Base-by-base conservation (phyloP, 2,113 vertebrate species). In the Myiozetetes cayanensis region DNA sequence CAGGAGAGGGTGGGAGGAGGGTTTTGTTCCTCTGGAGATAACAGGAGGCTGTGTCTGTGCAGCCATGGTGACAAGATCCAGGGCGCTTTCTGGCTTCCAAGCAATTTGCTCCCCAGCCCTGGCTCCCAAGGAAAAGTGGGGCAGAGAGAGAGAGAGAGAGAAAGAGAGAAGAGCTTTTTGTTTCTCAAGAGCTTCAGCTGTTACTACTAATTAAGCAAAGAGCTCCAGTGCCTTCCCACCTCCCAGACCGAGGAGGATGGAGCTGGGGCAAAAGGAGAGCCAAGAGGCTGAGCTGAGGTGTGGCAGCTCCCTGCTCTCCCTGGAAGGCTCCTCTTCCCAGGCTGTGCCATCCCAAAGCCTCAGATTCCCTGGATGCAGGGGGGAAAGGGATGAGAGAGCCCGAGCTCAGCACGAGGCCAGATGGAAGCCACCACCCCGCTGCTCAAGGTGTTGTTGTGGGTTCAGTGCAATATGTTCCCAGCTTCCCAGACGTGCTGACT, bases 11-110 rank as follows among this genome's bases (percentile, higher is more conserved):
- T 88, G 88, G 96, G 90, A 96, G 96, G 94, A 92, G 92, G 92
- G 93, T 88, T 96, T 97, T 97, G 88, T 96, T 96, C 88, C 90
- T 94, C 92, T 79, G 90, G 59, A 96, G 96, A 96, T 93, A 95
- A 92, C 93, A 91, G 94, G 88, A 97, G 92, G 93, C 96, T 94
- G 92, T 95, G 94, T 93, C 90, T 96, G 92, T 97, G 96, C 96
- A 97, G 96, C 96, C 96, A 97, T 96, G 96, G 96, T 96, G 96
- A 97, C 88, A 90, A 93, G 93, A 97, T 95, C 94, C 94, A 96
- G 96, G 94, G 92, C 4, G 31, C 93, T 93, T 95, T 95, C 94
- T 92, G 96, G 23, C 92, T 97, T 95, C 93, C 85, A 92, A 92
- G 96, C 90, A 65, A 94, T 89, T 96, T 95, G 86, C 93, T 96